Evolutionary conservation across 2,113 vertebrate genomes (phyloP), one percentile per base, ranked within the genome.

Genomic region (Syngnathus typhle): DNA sequence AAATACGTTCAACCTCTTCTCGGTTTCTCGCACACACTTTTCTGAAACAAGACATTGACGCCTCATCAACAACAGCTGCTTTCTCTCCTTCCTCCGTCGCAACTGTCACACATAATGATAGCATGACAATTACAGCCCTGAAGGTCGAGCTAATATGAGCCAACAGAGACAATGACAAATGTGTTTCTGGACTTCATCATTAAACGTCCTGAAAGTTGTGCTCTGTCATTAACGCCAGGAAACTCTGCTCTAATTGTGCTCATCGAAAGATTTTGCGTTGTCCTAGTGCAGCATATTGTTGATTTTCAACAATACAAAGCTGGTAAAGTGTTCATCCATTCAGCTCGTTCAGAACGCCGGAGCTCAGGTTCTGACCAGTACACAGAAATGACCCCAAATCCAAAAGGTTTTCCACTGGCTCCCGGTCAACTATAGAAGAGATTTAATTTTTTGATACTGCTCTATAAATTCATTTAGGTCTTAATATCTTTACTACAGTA

Each of bases 91-190:
- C 11, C 54, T 1, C 23, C 64, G 49, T 37, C 49, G 19, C 21
- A 46, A 43, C 23, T 23, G 27, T 65, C 52, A 54, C n/a, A 23
- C 49, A 23, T 23, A 23, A 54, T 27, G 10, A 23, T 54, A 10
- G n/a, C 52, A 12, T 23, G n/a, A 6, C n/a, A 23, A 54, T 54
- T 12, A 6, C 21, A 54, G n/a, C 21, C 21, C 52, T 27, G 52
- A 54, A 54, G 52, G 52, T 54, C 52, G 23, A 1, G 21, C 11
- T 27, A 15, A 55, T 5, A 6, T 27, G 52, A 27, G 11, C n/a
- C 7, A 52, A 52, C 19, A 52, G 51, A 55, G 52, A 55, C 52
- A 55, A 55, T 55, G 52, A 54, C 52, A 54, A 54, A 54, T 23
- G 52, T 23, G 52, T 21, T 54, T n/a, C 52, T 23, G 52, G 21